Percentiles rank a stretch among this genome's conserved stretches.
These are phyloP conservation scores for Oryctes rhinoceros DNA, from an alignment of 1,140 invertebrate species.

Conservation along the genomic window DNA sequence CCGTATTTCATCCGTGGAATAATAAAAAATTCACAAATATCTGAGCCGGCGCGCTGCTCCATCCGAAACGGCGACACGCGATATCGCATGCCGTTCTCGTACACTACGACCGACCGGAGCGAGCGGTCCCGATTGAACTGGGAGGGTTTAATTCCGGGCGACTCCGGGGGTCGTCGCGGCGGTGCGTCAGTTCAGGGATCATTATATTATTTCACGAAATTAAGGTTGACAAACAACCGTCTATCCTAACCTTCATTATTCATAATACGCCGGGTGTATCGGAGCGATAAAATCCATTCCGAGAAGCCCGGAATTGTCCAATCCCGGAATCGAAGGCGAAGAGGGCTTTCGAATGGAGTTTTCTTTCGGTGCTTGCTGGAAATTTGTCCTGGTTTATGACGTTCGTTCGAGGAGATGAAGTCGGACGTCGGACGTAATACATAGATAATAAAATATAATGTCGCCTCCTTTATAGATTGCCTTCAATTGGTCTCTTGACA, in stretches of 20 bases:
- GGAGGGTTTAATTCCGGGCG: background rate
- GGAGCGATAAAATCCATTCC: slow-evolving; percentile 17
- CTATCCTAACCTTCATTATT: slow-evolving; percentile 22
- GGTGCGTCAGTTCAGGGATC: background rate
- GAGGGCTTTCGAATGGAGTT: background rate
- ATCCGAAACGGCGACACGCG: slow-evolving; percentile 7
- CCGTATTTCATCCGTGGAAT: background rate
- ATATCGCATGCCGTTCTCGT: slow-evolving; percentile 1
- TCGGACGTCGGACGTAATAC: too few relatives aligned
- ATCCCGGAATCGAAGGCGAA: background rate
- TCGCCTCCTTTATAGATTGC: too few relatives aligned
- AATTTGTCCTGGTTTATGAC: slow-evolving; percentile 18
- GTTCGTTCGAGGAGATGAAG: background rate
- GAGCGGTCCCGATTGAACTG: too few relatives aligned
- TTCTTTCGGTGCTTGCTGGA: background rate
- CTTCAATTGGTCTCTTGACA: too few relatives aligned
- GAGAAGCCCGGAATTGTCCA: background rate
- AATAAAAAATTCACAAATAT: slow-evolving; percentile 16
- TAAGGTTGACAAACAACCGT: slow-evolving; percentile 21
- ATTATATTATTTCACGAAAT: slow-evolving; percentile 12
- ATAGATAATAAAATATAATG: too few relatives aligned
- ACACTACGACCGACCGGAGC: background rate
- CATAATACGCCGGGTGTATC: slow-evolving; percentile 17
- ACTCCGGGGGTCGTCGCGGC: background rate
- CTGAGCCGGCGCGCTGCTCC: slow-evolving; percentile 5